Base-by-base conservation (phyloP, 2,888 invertebrate genomes). In the Ophion obscuratus region DNA sequence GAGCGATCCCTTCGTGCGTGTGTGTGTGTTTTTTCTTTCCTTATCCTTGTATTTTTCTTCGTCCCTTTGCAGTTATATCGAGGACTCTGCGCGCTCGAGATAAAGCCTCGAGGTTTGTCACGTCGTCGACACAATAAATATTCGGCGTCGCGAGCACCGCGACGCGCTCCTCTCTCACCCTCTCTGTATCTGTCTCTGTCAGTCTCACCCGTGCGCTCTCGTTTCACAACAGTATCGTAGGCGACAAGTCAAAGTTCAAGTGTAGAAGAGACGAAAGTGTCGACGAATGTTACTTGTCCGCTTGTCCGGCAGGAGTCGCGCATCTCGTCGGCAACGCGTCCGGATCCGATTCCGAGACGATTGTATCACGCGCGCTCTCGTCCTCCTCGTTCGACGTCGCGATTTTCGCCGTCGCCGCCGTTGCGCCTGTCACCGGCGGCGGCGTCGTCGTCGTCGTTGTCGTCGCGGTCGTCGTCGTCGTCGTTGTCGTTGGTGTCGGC, bases 211-310 rank as follows among this genome's bases (percentile, higher is more conserved):
- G 14, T 4, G 40, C 20, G 53, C 47, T 40, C 20, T 77, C 59
- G 10, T 40, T 57, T 68, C 53, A 83, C 71, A 80, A 80, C 71
- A 83, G 76, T 85, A 85, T 83, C 83, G 80, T 83, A 20, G 83
- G 68, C 44, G 85, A 85, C 20, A 80, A 36, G 27, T 85, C 81
- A 88, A 85, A 79, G 73, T 81, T 83, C 77, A 82, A 83, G 74
- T 87, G 75, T 53, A 53, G 53, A 53, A 53, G 53, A 53, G 53
- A 53, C 53, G 53, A 17, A 53, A 53, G 53, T 53, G 53, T 53
- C 17, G 53, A 85, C 85, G 77, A 87, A 83, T 89, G 88, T 92
- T 92, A 92, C 92, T 92, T 92, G 88, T 89, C 85, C 47, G 78
- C 70, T 20, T 84, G 47, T 40, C 90, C 88, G 71, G 89, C 88